Evolutionary conservation across 1,140 invertebrate genomes (phyloP), one percentile per base, ranked within the genome.

Genomic region (Drosophila pectinifera): DNA sequence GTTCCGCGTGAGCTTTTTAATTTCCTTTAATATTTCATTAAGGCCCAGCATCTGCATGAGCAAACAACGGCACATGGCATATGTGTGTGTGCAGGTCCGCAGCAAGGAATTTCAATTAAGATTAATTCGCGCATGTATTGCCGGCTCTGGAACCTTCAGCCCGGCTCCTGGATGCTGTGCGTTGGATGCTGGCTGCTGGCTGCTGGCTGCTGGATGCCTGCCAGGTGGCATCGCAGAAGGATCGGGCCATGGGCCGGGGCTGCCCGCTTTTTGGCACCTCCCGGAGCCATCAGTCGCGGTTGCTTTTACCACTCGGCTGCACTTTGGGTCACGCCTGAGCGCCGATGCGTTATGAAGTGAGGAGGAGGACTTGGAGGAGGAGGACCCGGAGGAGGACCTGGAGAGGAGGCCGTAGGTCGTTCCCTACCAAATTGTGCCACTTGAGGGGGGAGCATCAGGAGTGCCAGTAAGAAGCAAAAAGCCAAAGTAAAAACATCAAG

Each of bases 21-120:
- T 88, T 83, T 88, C 43, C 57, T 61, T 82, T 77, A 83, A 82
- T 88, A 77, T 82, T 88, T 82, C 58, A 86, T 86, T 67, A 73
- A 46, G 38, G 36, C 39, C 59, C 24, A 57, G 14, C 58, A 46
- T 63, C 16, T 54, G 73, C 31, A 20, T 57, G 72, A 58, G 67
- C 42, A 57, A 57, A 73, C 49, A 72, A 75, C 36, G 64, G 74
- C 83, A 82, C 65, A 57, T 76, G 83, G 64, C 56, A 64, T 20
- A 54, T 63, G 68, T 16, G 42, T 16, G 57, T 55, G 51, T 54
- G 70, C 39, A 68, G 43, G 73, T 65, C 65, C 45, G 63, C 68
- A 73, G 72, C 80, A 89, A 80, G 83, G 84, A 89, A 89, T 89
- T 80, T 89, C 84, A 89, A 89, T 89, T 89, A 89, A 84, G 84